Evolutionary conservation across 2,797 vertebrate genomes (phyloP).

Genomic region (Enteromius anoplus): DNA sequence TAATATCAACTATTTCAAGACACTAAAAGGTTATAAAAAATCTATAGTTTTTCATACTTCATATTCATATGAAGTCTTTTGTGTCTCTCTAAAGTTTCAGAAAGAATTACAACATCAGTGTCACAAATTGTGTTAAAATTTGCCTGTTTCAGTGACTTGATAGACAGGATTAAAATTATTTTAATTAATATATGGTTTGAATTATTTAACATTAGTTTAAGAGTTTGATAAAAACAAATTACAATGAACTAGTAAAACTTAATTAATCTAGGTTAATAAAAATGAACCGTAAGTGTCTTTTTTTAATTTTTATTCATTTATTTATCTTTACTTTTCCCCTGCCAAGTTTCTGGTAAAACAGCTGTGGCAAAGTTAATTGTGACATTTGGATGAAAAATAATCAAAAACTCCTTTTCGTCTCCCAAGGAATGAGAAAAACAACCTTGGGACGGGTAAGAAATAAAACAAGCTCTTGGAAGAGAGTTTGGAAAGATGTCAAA

Average conservation of each 20-base stretch:
- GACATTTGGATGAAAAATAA: not conserved
- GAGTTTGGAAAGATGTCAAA: slow-evolving; percentile 56
- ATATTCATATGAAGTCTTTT: not conserved
- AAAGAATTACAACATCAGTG: not conserved
- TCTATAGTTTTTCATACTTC: not conserved
- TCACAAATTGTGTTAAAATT: not conserved
- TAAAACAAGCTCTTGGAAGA: slow-evolving; percentile 18
- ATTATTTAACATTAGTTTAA: not conserved
- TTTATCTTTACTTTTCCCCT: not conserved
- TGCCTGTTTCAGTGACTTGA: not conserved
- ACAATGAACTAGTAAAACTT: not conserved
- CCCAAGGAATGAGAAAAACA: slow-evolving; percentile 8
- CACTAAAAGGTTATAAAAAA: not conserved
- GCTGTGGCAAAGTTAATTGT: not conserved
- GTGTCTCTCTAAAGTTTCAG: not conserved
- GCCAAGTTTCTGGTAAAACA: not conserved
- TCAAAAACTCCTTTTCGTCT: not conserved
- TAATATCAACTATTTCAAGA: not conserved
- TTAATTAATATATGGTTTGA: not conserved
- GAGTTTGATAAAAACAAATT: not conserved
- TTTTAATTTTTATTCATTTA: not conserved
- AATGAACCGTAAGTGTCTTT: not conserved
- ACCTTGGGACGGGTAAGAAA: not conserved
- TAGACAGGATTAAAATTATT: not conserved
- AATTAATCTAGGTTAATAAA: not conserved